phyloP scores from a whole-genome alignment of 2,888 invertebrate genomes.

The Actias luna region DNA sequence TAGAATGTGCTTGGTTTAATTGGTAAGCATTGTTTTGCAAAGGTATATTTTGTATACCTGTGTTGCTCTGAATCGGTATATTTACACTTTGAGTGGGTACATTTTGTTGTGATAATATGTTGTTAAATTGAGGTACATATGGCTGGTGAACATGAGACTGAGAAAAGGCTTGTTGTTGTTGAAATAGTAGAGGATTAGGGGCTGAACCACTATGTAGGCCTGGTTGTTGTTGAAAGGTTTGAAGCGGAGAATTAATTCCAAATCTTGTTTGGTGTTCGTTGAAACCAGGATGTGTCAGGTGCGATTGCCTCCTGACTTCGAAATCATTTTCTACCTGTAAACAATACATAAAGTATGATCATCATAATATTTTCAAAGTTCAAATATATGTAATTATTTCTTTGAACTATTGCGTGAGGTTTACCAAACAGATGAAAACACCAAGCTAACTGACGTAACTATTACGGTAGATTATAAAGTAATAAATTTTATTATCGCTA shows the following conservation, averaged over 20 bases:
- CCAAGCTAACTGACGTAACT: conserved; percentile 3
- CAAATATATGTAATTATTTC: not conserved
- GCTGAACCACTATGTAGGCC: conserved; percentile 33
- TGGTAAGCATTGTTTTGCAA: conserved; percentile 55
- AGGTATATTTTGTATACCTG: conserved; percentile 44
- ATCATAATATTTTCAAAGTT: too few relatives aligned
- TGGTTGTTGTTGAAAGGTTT: conserved; percentile 62
- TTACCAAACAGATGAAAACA: not conserved
- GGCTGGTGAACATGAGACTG: conserved; percentile 44
- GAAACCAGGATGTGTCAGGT: conserved; percentile 66
- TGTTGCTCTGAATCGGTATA: conserved; percentile 17
- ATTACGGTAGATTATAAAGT: conserved; percentile 15
- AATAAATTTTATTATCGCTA: conserved; percentile 22
- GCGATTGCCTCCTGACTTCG: conserved; percentile 71
- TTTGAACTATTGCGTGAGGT: not conserved
- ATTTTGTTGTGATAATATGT: conserved; percentile 24
- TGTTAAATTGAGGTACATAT: conserved; percentile 69
- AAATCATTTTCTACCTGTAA: conserved; percentile 78
- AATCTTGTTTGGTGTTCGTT: conserved; percentile 75
- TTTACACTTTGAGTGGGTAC: conserved; percentile 31
- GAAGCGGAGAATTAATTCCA: conserved; percentile 67
- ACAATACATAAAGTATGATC: conserved; percentile 30
- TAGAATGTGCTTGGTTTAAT: conserved; percentile 51
- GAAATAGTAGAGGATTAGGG: conserved; percentile 54
- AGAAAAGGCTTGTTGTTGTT: conserved; percentile 49